A percentile compares a stretch with the other conserved stretches of the same genome.
Conservation (phyloP, 2,113 vertebrate species). For the Sturnus vulgaris region DNA sequence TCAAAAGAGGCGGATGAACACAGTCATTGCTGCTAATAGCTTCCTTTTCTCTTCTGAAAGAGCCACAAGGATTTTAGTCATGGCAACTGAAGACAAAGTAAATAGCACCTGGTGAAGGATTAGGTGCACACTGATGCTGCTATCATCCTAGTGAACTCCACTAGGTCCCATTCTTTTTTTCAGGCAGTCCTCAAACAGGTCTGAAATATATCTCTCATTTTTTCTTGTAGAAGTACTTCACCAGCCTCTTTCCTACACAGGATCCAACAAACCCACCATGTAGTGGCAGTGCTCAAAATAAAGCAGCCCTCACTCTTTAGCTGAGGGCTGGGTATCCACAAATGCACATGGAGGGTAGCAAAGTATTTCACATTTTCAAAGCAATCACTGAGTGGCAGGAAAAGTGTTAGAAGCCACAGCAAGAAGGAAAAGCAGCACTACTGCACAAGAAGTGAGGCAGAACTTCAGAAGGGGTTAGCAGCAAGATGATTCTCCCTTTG, state of each 20-base stretch:
- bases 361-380: background rate
- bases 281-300: background rate
- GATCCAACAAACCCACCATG: background rate
- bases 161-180: background rate
- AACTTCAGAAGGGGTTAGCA: background rate
- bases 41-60: background rate
- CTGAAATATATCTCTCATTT: background rate
- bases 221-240: background rate
- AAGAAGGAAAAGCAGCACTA: background rate
- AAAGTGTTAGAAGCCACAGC: background rate
- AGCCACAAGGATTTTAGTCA: background rate
- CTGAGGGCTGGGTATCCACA: background rate
- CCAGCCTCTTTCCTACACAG: background rate
- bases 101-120: background rate
- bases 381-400: rapidly evolving
- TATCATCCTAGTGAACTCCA: background rate
- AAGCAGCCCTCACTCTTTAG: background rate
- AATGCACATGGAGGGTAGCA: background rate
- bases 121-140: background rate
- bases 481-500: background rate
- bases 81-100: background rate
- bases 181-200: background rate
- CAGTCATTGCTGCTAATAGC: background rate
- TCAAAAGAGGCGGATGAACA: background rate
- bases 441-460: background rate